These are phyloP conservation scores for Pseudochromis fuscus DNA, from an alignment of 2,797 vertebrate genomes.

Conservation along the genomic window DNA sequence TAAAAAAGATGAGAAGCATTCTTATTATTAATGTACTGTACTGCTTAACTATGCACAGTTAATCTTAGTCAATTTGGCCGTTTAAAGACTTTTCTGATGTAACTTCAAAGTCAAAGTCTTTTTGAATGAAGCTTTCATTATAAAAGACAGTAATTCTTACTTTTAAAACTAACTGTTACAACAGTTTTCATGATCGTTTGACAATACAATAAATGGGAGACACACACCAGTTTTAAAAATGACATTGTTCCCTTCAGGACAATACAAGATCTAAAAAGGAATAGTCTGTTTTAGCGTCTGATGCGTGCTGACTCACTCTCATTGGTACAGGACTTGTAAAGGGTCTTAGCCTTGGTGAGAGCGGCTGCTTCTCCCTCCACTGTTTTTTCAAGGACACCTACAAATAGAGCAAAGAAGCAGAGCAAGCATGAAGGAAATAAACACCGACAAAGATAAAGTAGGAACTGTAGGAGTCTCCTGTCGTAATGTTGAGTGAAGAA, in stretches of 20 bases:
- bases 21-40: background rate
- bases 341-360: constrained; percentile 92
- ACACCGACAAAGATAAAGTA: constrained; percentile 22
- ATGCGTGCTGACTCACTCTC: constrained; percentile 88
- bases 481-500: background rate
- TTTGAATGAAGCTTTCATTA: constrained; percentile 9
- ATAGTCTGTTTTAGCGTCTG: background rate
- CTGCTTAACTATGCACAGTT: background rate
- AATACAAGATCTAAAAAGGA: constrained; percentile 11
- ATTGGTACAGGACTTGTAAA: constrained; percentile 95
- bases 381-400: constrained; percentile 85
- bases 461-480: background rate
- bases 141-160: background rate
- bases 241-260: background rate
- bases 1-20: background rate
- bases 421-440: constrained; percentile 26
- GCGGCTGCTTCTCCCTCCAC: constrained; percentile 81
- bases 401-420: constrained; percentile 54
- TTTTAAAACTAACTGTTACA: background rate
- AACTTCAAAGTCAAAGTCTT: constrained; percentile 4
- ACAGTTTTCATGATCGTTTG: constrained; percentile 2
- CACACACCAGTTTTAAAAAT: background rate
- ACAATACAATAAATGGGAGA: background rate
- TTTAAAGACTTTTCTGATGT: constrained; percentile 3
- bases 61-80: constrained; percentile 1